These are phyloP conservation scores for Drosophila prostipennis DNA, from an alignment of 2,888 invertebrate genomes.

Conservation along the genomic window DNA sequence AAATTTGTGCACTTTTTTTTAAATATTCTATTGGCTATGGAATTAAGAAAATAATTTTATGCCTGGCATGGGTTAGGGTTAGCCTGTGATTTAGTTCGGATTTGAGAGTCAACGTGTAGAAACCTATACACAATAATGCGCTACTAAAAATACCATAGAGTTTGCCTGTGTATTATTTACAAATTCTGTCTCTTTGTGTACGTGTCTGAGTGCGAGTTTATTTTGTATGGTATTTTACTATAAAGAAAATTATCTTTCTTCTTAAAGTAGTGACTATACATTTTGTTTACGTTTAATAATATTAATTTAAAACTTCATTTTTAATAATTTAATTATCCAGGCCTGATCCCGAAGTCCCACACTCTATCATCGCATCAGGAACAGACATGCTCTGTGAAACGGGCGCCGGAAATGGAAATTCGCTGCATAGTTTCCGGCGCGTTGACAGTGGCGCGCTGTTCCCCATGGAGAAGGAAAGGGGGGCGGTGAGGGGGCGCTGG, in stretches of 20 bases:
- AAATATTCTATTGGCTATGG: constrained; percentile 9
- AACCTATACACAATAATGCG: constrained; percentile 70
- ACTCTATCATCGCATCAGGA: neutral
- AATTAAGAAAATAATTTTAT: constrained; percentile 74
- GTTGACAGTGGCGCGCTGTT: constrained; percentile 49
- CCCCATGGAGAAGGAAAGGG: neutral
- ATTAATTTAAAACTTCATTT: constrained; percentile 72
- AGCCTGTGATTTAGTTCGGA: constrained; percentile 22
- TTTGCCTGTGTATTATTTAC: constrained; percentile 66
- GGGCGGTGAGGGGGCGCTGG: constrained; percentile 21
- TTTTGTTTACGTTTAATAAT: constrained; percentile 81
- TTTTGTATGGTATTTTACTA: constrained; percentile 66
- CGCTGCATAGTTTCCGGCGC: constrained; percentile 66
- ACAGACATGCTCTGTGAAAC: constrained; percentile 47
- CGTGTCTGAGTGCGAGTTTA: constrained; percentile 55
- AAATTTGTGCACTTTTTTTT: constrained; percentile 46
- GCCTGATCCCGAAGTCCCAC: constrained; percentile 7
- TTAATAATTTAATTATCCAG: constrained; percentile 69
- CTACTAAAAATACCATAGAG: constrained; percentile 63
- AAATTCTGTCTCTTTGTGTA: constrained; percentile 53
- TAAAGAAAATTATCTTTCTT: constrained; percentile 61
- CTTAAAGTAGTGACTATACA: constrained; percentile 85
- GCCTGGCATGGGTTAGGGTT: constrained; percentile 58
- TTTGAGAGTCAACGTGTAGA: constrained; percentile 38
- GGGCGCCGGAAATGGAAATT: constrained; percentile 56